Base-by-base conservation (phyloP, 2,113 vertebrate genomes). In the Festucalex cinctus region DNA sequence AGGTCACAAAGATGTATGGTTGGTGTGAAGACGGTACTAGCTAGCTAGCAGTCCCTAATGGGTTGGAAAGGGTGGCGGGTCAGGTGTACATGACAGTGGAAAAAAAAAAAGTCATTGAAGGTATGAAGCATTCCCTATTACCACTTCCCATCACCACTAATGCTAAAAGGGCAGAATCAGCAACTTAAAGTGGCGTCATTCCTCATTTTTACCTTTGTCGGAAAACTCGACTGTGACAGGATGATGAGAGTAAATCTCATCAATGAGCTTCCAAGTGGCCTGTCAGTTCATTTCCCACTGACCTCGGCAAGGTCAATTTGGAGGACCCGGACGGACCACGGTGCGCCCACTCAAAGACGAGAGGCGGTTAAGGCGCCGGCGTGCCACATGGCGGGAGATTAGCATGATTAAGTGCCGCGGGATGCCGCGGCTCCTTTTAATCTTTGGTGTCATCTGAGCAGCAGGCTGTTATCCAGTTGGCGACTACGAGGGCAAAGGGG, bases 251-350 rank as follows among this genome's bases (percentile, higher is more conserved):
- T 79, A 74, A 68, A 76, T 82, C 79, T 76, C 65, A 44, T 74
- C 76, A 83, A 85, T 86, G 63, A 81, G 75, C 49, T 85, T 79
- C 85, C 70, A 86, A 86, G 83, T 78, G 70, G 71, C 32, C 41
- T 28, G 22, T 56, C 41, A 24, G 35, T 32, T 58, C 60, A 22
- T 58, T 74, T 66, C 54, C 68, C 69, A 53, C 66, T 36, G 68
- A 84, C 80, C 75, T 77, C 79, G 77, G 82, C 84, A 82, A 82
- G 86, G 86, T 88, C 85, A 83, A 85, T 86, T 83, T 68, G 67
- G 81, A 89, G 79, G 83, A 66, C 66, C 66, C 83, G 71, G 64
- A 69, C 3, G 20, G 7, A n/a, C 20, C 19, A 5, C 6, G 20
- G 14, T 14, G 12, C 53, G 5, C 26, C n/a, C n/a, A n/a, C n/a